Percentiles rank a stretch among this genome's conserved stretches.
These are phyloP conservation scores for Parazoanthus swiftii DNA, from an alignment of 92 coral and sea anemone species.

Conservation along the genomic window DNA sequence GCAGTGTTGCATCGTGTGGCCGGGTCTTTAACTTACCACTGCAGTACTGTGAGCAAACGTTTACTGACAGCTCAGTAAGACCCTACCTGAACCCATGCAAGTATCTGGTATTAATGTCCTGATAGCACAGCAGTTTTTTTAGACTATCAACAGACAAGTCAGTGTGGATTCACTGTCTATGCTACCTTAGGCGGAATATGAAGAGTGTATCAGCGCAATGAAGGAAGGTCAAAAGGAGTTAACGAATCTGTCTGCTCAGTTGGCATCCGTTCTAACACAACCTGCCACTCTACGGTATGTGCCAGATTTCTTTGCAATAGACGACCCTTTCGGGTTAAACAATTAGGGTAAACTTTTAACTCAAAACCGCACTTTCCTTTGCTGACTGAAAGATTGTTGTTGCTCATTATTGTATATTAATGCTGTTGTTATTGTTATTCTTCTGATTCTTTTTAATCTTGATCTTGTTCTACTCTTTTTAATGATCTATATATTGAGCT, in stretches of 20 bases:
- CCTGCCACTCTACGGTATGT: slow-evolving; percentile 66
- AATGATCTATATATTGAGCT: background rate
- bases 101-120: background rate
- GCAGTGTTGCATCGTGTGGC: too few species aligned
- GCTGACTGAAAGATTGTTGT: background rate
- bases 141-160: background rate
- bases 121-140: background rate
- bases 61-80: too few species aligned
- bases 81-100: too few species aligned
- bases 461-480: background rate
- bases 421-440: background rate
- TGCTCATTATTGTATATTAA: too few species aligned
- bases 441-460: background rate
- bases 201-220: slow-evolving; percentile 67
- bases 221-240: slow-evolving; percentile 61
- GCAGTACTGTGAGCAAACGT: too few species aligned
- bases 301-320: background rate
- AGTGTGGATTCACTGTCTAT: background rate
- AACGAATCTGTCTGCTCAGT: slow-evolving; percentile 52
- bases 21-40: too few species aligned
- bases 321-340: too few species aligned
- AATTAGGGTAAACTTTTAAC: too few species aligned
- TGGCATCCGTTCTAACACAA: slow-evolving; percentile 58
- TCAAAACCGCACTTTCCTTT: too few species aligned
- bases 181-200: slow-evolving; percentile 65